Percentiles rank a stretch among this genome's conserved stretches.
Conservation (phyloP, 2,888 invertebrate genomes). For the Eupithecia insigniata region DNA sequence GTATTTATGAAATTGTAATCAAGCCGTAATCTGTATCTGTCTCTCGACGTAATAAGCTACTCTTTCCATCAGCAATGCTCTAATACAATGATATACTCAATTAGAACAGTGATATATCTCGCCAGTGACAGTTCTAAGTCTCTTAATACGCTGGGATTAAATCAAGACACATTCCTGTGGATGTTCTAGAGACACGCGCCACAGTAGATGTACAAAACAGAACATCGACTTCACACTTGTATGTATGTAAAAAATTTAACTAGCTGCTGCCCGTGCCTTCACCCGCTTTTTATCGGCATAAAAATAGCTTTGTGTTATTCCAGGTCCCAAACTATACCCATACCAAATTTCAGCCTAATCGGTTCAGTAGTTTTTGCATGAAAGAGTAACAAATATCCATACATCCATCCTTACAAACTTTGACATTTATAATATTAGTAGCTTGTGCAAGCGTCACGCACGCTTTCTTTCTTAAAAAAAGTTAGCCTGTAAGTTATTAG, state of each 20-base stretch:
- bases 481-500: too few relatives aligned
- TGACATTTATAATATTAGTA: too few relatives aligned
- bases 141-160: slow-evolving; percentile 62
- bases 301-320: too few relatives aligned
- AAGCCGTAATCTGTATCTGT: slow-evolving; percentile 13
- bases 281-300: too few relatives aligned
- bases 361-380: too few relatives aligned
- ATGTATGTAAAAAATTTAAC: background rate
- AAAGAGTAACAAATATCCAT: too few relatives aligned
- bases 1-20: background rate
- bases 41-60: slow-evolving; percentile 14
- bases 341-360: too few relatives aligned
- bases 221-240: background rate
- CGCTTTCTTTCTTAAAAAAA: too few relatives aligned
- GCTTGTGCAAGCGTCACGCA: too few relatives aligned
- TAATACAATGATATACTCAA: slow-evolving; percentile 60
- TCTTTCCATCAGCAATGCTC: slow-evolving; percentile 40
- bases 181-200: slow-evolving; percentile 51
- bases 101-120: slow-evolving; percentile 64
- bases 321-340: too few relatives aligned
- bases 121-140: slow-evolving; percentile 55
- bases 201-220: background rate
- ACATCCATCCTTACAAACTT: too few relatives aligned
- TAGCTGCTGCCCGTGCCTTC: too few relatives aligned
- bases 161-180: slow-evolving; percentile 62